These are phyloP conservation scores for chimpanzee (Pan troglodytes) DNA, from an alignment of 2,113 vertebrate species.

Conservation along the genomic window NHGRI_mPanTro3-v2.1_pri NC_072402.2:134632501-134633000, in stretches of 20 bases:
- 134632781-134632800: background rate
- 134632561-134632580: background rate
- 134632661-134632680: accelerated
- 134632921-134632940: slow-evolving; percentile 27
- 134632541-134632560: background rate
- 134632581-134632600: background rate
- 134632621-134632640: too few relatives aligned
- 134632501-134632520: background rate
- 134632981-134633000: slow-evolving; percentile 50
- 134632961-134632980: background rate
- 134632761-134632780: background rate
- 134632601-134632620: background rate
- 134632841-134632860: background rate
- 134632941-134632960: slow-evolving; percentile 23
- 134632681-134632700: background rate
- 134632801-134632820: background rate
- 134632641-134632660: background rate
- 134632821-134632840: background rate
- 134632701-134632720: background rate
- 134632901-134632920: slow-evolving; percentile 37
- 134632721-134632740: too few relatives aligned
- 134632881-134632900: background rate
- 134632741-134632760: background rate
- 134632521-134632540: background rate
- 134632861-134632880: background rate